Base-by-base conservation (phyloP, 2,797 vertebrate genomes). In the Syngnathus rostellatus region DNA sequence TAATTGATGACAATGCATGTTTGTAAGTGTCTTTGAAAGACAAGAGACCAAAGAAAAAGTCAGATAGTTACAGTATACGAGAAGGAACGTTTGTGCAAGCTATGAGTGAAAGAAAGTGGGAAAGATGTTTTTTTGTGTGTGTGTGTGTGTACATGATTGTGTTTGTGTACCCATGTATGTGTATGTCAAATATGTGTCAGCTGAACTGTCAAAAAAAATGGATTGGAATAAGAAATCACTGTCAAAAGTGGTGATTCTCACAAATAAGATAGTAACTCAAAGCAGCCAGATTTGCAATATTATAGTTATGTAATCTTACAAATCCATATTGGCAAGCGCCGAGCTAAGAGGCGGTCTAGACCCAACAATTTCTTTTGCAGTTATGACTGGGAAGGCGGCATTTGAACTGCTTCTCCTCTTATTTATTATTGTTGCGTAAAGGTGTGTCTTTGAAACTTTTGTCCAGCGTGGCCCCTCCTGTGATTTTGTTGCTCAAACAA, bases 1-100 rank as follows among this genome's bases (percentile, higher is more conserved):
- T 85, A 83, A 86, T 85, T 81, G 75, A 83, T 83, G 77, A 79
- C 53, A 53, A 67, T 17, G 72, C 65, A 66, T 68, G 64, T 69
- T 40, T 63, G 65, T 2, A 1, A 67, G 37, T 39, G 40, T 14
- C 19, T 66, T 40, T 63, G 61, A 25, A 43, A 68, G 65, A 6
- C 19, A 62, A 37, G 48, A 25, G 23, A 53, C 17, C 1, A 48
- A 46, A 51, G 10, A n/a, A 1, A 54, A 37, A 59, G 19, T 10
- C 37, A 59, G 39, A 46, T 38, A 3, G 55, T 54, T 37, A 58
- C 25, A 37, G 8, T 57, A 19, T 69, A 21, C 39, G 54, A 43
- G 17, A 14, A 45, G n/a, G 25, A 65, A 58, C 54, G 21, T 74
- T 48, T 64, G 41, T 57, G 64, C 19, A 62, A 51, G 48, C 65